Percentiles rank a stretch among this genome's conserved stretches.
Conservation (phyloP, 2,888 invertebrate genomes). For the Andrena minutula region DNA sequence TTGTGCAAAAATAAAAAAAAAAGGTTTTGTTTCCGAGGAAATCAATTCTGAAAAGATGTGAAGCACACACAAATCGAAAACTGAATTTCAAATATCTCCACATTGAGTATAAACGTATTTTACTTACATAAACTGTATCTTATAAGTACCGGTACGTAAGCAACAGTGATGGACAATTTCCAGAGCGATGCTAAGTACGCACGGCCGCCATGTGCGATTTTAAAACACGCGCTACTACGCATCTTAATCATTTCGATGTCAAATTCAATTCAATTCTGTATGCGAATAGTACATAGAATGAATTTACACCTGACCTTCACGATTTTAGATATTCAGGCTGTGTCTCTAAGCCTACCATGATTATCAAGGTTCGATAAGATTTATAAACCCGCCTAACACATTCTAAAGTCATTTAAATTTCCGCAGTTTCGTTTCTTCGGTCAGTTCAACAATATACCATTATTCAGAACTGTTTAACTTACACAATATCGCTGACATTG, state of each 20-base stretch:
- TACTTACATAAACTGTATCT: no score
- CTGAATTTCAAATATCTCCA: no score
- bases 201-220: background rate
- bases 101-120: no score
- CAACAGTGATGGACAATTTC: no score
- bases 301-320: slow-evolving; percentile 46
- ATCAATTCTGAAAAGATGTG: no score
- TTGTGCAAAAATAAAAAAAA: no score
- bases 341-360: slow-evolving; percentile 3
- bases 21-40: no score
- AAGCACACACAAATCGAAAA: slow-evolving; percentile 5
- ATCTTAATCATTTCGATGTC: slow-evolving; percentile 47
- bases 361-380: slow-evolving; percentile 25
- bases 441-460: no score
- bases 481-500: no score
- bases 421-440: background rate
- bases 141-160: no score
- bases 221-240: slow-evolving; percentile 28
- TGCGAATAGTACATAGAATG: slow-evolving; percentile 44
- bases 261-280: slow-evolving; percentile 48
- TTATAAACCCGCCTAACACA: slow-evolving; percentile 3
- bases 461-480: background rate
- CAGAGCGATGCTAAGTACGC: no score
- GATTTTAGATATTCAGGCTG: slow-evolving; percentile 37
- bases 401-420: background rate